phyloP scores from a whole-genome alignment of 2,888 invertebrate genomes.

The Lithosia quadra region DNA sequence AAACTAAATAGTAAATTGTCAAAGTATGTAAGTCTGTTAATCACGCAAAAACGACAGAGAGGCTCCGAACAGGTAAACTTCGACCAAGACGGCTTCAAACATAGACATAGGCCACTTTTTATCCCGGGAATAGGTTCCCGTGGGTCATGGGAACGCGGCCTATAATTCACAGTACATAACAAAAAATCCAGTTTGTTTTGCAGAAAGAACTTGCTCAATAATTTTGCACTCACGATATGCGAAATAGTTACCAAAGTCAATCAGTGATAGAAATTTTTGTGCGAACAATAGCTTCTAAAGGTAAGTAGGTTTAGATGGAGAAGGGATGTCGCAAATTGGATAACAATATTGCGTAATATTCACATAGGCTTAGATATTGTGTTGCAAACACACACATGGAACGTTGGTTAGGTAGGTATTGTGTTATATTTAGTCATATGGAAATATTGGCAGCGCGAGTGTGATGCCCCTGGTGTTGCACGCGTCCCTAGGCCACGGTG shows the following conservation, averaged over 20 bases:
- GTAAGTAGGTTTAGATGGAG: constrained; percentile 4
- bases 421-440: background rate
- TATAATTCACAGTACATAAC: background rate
- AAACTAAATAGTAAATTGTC: too few relatives aligned
- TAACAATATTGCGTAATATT: constrained; percentile 8
- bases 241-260: constrained; percentile 6
- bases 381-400: too few relatives aligned
- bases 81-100: too few relatives aligned
- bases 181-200: background rate
- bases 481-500: too few relatives aligned
- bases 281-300: constrained; percentile 11
- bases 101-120: background rate
- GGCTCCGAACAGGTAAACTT: background rate
- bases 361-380: background rate
- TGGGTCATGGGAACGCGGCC: background rate
- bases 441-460: too few relatives aligned
- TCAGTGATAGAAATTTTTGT: constrained; percentile 9
- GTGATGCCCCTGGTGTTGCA: too few relatives aligned
- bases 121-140: background rate
- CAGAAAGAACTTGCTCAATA: background rate
- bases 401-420: too few relatives aligned
- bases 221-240: constrained; percentile 1
- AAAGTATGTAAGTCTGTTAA: too few relatives aligned
- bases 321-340: constrained; percentile 1
- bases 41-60: background rate